phyloP scores from a whole-genome alignment of 2,113 vertebrate species.

The Nothobranchius kuhntae region DNA sequence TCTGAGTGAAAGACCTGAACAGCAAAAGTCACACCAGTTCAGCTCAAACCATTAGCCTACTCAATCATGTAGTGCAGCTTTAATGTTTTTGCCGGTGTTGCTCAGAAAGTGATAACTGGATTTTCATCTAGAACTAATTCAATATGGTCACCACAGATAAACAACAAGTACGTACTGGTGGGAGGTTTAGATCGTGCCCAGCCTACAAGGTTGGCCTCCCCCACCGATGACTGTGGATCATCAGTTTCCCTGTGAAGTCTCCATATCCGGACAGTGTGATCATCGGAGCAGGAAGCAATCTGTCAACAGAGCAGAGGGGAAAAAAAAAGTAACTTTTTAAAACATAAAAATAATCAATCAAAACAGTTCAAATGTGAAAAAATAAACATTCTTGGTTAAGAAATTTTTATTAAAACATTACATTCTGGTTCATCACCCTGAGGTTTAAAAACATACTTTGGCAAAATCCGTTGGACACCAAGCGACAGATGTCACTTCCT shows the following conservation, averaged over 20 bases:
- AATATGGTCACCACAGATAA: neutral
- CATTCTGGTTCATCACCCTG: neutral
- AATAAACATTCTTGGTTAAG: no score
- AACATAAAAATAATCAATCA: no score
- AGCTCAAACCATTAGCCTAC: conserved; percentile 38
- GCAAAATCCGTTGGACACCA: conserved; percentile 97
- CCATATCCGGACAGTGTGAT: conserved; percentile 94
- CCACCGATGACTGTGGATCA: conserved; percentile 63
- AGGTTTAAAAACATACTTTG: conserved; percentile 80
- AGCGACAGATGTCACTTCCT: conserved; percentile 93
- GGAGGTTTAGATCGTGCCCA: conserved; percentile 81
- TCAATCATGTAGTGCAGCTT: neutral
- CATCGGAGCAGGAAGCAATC: conserved; percentile 97
- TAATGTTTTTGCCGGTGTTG: no score
- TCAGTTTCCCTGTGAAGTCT: conserved; percentile 78
- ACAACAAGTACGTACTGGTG: conserved; percentile 23
- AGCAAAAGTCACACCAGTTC: conserved; percentile 8
- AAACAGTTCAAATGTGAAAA: no score
- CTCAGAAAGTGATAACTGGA: no score
- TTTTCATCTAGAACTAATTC: no score
- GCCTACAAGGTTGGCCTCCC: conserved; percentile 80
- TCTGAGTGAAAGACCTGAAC: conserved; percentile 39
- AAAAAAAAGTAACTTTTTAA: conserved; percentile 9
- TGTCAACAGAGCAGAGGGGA: conserved; percentile 61
- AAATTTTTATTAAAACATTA: no score